Conservation (phyloP, 1,140 invertebrate genomes). For the Druon quercuslanigerum region DNA sequence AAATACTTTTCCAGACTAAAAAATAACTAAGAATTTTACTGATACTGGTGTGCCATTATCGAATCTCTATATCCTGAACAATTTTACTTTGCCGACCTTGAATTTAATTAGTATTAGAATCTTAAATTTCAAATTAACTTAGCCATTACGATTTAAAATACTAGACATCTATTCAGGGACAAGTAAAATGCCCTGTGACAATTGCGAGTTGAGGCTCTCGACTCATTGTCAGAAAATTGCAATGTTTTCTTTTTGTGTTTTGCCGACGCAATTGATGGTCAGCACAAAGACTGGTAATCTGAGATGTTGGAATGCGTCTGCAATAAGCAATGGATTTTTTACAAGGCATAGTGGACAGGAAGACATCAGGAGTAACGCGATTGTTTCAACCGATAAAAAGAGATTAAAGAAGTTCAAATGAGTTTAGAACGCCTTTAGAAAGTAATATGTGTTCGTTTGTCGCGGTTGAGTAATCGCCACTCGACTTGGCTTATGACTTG, state of each 20-base stretch:
- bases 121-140: too few species aligned
- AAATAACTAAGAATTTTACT: too few species aligned
- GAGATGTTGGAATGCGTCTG: slow-evolving; percentile 5
- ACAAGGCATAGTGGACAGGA: not conserved
- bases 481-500: too few species aligned
- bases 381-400: not conserved
- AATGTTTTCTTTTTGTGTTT: slow-evolving; percentile 16
- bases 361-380: not conserved
- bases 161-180: not conserved
- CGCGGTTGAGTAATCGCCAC: too few species aligned
- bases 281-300: not conserved
- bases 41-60: too few species aligned
- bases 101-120: too few species aligned
- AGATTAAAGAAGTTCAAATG: not conserved
- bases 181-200: not conserved
- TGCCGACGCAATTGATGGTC: slow-evolving; percentile 11
- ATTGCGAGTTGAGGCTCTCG: not conserved
- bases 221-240: not conserved
- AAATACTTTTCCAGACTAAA: too few species aligned
- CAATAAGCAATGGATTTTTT: slow-evolving; percentile 4
- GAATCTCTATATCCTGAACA: too few species aligned
- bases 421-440: too few species aligned
- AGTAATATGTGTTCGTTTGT: too few species aligned
- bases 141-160: not conserved
- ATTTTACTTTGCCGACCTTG: too few species aligned